These are phyloP conservation scores for Osmoderma eremita DNA, from an alignment of 2,888 invertebrate genomes.

Conservation along the genomic window DNA sequence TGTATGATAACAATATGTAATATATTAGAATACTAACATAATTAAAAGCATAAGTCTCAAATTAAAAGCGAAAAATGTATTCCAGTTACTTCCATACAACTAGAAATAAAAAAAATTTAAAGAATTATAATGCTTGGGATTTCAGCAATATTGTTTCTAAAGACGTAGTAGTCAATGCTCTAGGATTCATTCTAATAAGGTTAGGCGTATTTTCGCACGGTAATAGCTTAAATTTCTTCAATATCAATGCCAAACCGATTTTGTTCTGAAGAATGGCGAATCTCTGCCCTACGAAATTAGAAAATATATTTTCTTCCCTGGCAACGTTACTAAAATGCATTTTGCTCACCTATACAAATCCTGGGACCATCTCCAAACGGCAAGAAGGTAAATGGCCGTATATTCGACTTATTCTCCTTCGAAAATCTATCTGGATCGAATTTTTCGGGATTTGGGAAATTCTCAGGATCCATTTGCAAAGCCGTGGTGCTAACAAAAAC, in stretches of 20 bases:
- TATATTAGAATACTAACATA: too few species aligned
- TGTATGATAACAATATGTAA: too few species aligned
- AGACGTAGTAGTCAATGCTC: slow-evolving; percentile 49
- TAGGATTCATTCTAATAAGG: slow-evolving; percentile 60
- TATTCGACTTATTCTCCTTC: slow-evolving; percentile 62
- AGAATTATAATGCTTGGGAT: neutral
- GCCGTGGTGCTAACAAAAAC: slow-evolving; percentile 68
- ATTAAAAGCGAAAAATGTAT: too few species aligned
- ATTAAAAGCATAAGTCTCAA: too few species aligned
- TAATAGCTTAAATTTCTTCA: slow-evolving; percentile 60
- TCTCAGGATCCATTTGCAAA: slow-evolving; percentile 68
- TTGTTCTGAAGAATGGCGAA: slow-evolving; percentile 69
- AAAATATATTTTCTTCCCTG: neutral
- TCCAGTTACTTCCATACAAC: too few species aligned
- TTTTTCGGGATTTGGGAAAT: slow-evolving; percentile 67
- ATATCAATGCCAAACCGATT: slow-evolving; percentile 65
- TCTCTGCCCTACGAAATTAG: slow-evolving; percentile 62
- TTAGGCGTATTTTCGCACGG: slow-evolving; percentile 57
- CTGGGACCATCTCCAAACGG: slow-evolving; percentile 70
- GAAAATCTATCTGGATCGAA: slow-evolving; percentile 71
- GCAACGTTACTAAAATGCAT: neutral
- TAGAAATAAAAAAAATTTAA: too few species aligned
- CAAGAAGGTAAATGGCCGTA: slow-evolving; percentile 65
- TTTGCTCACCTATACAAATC: slow-evolving; percentile 66
- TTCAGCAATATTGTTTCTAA: neutral